Conservation (phyloP, 37 sponge, comb jelly and placozoan genomes). For the Haliclona indistincta region DNA sequence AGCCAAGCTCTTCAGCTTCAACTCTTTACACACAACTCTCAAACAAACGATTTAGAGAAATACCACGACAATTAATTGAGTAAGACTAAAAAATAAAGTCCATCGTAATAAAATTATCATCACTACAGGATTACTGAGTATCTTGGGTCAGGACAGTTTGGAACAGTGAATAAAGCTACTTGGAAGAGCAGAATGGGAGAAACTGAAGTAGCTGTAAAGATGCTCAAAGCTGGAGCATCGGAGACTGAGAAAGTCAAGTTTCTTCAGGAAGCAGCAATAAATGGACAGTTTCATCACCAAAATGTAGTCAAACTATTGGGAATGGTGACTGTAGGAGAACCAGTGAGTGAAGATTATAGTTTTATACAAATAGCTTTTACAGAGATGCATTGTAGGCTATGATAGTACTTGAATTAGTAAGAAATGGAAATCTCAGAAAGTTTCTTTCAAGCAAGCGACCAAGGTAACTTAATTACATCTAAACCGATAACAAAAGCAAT, state of each 20-base stretch:
- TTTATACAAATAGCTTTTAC: background rate
- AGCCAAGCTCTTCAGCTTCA: conserved; percentile 28
- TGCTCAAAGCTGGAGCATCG: conserved; percentile 19
- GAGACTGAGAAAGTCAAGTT: conserved; percentile 58
- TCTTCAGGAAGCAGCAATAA: conserved; percentile 72
- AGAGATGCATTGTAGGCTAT: conserved; percentile 11
- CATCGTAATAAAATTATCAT: background rate
- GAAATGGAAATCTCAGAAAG: conserved; percentile 17
- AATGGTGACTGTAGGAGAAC: conserved; percentile 66
- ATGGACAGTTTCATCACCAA: conserved; percentile 61
- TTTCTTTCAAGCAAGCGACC: background rate
- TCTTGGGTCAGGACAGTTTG: conserved; percentile 68
- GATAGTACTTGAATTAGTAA: conserved; percentile 27
- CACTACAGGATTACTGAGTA: background rate
- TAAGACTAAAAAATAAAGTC: conserved; percentile 28
- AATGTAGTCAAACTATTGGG: conserved; percentile 58
- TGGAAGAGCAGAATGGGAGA: conserved; percentile 30
- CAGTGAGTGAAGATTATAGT: conserved; percentile 34
- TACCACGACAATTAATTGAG: conserved; percentile 40
- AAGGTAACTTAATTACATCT: conserved; percentile 6
- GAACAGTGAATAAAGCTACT: conserved; percentile 45
- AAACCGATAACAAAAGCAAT: too few species aligned
- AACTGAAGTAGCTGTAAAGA: conserved; percentile 54
- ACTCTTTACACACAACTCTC: conserved; percentile 64
- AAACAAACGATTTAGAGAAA: conserved; percentile 42